Conservation (phyloP, 2,113 vertebrate genomes). For the Nicator chloris region DNA sequence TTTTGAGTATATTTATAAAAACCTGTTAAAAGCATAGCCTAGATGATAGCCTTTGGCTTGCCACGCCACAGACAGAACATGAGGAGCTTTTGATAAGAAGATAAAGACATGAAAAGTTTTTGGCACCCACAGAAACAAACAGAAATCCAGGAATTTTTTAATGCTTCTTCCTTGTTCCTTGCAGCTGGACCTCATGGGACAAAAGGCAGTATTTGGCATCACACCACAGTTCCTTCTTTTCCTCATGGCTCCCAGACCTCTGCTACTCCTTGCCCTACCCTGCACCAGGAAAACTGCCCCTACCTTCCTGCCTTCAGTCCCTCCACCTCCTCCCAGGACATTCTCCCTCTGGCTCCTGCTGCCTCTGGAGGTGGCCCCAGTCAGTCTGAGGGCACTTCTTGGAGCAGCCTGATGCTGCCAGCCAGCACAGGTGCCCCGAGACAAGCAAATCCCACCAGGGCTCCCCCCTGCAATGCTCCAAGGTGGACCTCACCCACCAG, state of each 20-base stretch:
- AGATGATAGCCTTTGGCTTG: not conserved
- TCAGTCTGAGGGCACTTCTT: not conserved
- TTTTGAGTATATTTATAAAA: not conserved
- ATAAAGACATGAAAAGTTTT: not conserved
- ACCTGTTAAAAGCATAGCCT: not conserved
- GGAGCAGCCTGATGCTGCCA: not conserved
- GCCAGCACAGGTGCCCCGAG: not conserved
- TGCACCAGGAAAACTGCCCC: not conserved
- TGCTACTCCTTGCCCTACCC: not conserved
- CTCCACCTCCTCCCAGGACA: not conserved
- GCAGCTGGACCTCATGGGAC: not conserved
- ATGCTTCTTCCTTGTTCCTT: not conserved
- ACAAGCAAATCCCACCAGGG: fast-evolving
- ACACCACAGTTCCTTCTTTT: not conserved
- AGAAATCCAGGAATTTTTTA: not conserved
- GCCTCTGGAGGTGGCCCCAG: not conserved
- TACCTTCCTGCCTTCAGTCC: not conserved
- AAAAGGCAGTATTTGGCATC: not conserved
- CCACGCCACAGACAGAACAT: not conserved
- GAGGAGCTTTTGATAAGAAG: not conserved
- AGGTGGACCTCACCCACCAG: fast-evolving
- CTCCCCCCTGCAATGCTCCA: fast-evolving
- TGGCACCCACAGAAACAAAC: not conserved
- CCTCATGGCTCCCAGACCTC: not conserved
- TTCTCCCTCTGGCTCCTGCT: not conserved